Conservation (phyloP, 2,888 invertebrate species). For the Acrobeloides nanus region DNA sequence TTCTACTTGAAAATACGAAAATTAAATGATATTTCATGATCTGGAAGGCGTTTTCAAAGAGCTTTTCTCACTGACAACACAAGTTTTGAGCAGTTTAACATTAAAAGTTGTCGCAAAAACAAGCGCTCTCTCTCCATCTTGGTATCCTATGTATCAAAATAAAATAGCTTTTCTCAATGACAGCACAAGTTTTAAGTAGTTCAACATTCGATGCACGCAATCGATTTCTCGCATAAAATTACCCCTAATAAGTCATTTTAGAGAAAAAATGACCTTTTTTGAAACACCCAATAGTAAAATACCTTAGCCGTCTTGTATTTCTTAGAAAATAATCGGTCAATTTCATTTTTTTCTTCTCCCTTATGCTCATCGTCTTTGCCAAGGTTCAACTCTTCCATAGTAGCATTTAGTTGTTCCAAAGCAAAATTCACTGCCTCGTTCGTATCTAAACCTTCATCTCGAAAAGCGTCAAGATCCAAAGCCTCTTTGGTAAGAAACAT, state of each 20-base stretch:
- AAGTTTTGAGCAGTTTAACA: too few species aligned
- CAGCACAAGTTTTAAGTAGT: neutral
- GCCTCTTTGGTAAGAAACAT: slow-evolving; percentile 69
- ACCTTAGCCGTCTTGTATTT: slow-evolving; percentile 24
- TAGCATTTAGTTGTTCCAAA: slow-evolving; percentile 24
- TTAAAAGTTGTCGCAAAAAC: too few species aligned
- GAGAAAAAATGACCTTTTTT: too few species aligned
- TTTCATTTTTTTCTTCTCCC: slow-evolving; percentile 7
- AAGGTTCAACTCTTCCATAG: slow-evolving; percentile 31
- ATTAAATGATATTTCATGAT: too few species aligned
- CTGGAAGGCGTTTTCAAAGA: too few species aligned
- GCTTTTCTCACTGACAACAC: too few species aligned
- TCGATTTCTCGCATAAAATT: too few species aligned
- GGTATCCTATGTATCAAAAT: too few species aligned
- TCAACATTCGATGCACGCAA: neutral
- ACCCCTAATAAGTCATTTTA: too few species aligned
- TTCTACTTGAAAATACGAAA: too few species aligned
- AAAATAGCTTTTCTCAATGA: slow-evolving; percentile 14
- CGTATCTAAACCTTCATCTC: slow-evolving; percentile 18
- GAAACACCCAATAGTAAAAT: slow-evolving; percentile 1
- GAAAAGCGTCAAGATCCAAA: slow-evolving; percentile 36
- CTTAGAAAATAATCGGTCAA: slow-evolving; percentile 28
- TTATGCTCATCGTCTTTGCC: slow-evolving; percentile 17
- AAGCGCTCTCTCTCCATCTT: too few species aligned
- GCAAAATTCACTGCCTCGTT: slow-evolving; percentile 9